Conservation (phyloP, 2,888 invertebrate genomes). For the Neoscelio sp. region DNA sequence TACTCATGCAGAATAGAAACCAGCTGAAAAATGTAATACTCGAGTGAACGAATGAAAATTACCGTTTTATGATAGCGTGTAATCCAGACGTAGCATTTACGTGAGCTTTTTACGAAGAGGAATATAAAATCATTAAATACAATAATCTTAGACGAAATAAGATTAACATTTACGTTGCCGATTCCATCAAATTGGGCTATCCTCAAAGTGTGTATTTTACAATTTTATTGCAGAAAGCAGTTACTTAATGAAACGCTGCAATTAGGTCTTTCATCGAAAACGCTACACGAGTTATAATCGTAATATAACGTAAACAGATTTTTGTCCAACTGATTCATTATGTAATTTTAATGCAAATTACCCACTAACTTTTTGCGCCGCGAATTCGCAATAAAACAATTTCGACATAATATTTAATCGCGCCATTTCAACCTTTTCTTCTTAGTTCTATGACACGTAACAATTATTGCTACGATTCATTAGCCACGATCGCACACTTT, state of each 20-base stretch:
- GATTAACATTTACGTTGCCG: conserved; percentile 19
- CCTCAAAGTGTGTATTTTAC: too few relatives aligned
- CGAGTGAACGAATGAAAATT: conserved; percentile 50
- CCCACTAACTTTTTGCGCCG: conserved; percentile 23
- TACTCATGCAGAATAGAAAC: conserved; percentile 46
- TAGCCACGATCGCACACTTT: conserved; percentile 63
- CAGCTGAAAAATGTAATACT: conserved; percentile 48
- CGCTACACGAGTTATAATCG: conserved; percentile 11
- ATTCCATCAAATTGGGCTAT: conserved; percentile 14
- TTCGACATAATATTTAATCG: conserved; percentile 50
- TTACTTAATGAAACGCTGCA: background rate
- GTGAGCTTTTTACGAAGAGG: conserved; percentile 34
- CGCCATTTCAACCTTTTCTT: conserved; percentile 47
- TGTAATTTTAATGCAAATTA: conserved; percentile 23
- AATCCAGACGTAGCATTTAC: conserved; percentile 49
- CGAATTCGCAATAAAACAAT: conserved; percentile 33
- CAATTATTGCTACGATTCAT: conserved; percentile 66
- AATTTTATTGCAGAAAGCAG: background rate
- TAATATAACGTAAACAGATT: conserved; percentile 8
- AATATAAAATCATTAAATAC: conserved; percentile 37
- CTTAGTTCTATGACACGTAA: conserved; percentile 53
- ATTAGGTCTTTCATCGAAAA: conserved; percentile 8
- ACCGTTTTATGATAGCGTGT: conserved; percentile 38
- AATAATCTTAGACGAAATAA: conserved; percentile 11
- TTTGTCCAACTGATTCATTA: conserved; percentile 10